phyloP scores from a whole-genome alignment of 2,797 vertebrate genomes.

The Carcharodon carcharias region DNA sequence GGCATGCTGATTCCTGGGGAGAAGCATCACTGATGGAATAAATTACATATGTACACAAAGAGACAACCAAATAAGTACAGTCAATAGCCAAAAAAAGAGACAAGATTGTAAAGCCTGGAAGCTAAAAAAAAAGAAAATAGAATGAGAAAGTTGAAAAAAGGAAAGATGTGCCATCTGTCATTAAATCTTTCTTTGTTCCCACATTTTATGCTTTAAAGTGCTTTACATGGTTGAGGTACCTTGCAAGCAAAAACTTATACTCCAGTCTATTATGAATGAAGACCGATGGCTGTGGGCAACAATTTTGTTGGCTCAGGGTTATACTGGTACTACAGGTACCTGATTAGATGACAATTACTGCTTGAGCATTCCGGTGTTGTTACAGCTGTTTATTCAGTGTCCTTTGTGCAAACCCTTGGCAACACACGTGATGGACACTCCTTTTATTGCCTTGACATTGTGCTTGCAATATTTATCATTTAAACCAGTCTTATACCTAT shows the following conservation, averaged over 20 bases:
- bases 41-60: slow-evolving; percentile 1
- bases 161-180: not conserved
- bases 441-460: not conserved
- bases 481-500: not conserved
- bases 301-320: not conserved
- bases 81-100: not conserved
- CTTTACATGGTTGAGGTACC: not conserved
- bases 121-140: not conserved
- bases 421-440: not conserved
- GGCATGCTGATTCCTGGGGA: slow-evolving; percentile 3
- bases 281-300: not conserved
- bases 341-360: not conserved
- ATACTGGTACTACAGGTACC: not conserved
- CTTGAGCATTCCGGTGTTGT: not conserved
- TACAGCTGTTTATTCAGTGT: not conserved
- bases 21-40: slow-evolving; percentile 14
- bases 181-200: not conserved
- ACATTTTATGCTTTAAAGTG: not conserved
- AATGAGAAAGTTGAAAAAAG: not conserved
- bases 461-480: not conserved
- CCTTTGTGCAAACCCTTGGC: not conserved
- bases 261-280: not conserved
- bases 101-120: not conserved
- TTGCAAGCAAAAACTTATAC: not conserved
- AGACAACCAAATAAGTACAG: not conserved